These are phyloP conservation scores for Strix aluco DNA, from an alignment of 2,113 vertebrate species.

Conservation along the genomic window DNA sequence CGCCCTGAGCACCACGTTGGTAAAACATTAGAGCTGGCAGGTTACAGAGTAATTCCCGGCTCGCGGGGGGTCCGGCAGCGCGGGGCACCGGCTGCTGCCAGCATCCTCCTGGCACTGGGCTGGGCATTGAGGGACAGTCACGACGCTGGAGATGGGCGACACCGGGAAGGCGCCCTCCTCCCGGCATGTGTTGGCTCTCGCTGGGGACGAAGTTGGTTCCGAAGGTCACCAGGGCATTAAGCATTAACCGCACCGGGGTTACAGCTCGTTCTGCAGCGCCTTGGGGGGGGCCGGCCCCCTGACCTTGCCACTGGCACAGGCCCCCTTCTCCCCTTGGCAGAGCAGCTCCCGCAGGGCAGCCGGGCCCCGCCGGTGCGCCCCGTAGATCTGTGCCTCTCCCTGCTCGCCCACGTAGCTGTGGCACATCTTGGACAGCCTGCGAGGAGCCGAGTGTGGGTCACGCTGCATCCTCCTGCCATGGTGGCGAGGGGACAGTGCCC, in stretches of 20 bases:
- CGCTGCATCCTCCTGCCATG: fast-evolving
- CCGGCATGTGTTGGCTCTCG: background rate
- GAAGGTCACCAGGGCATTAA: conserved; percentile 50
- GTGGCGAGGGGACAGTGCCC: fast-evolving
- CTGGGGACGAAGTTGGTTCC: conserved; percentile 31
- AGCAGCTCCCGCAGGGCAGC: conserved; percentile 20
- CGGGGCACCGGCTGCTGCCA: fast-evolving
- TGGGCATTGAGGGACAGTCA: background rate
- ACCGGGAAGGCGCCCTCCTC: background rate
- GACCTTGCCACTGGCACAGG: background rate
- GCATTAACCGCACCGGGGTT: conserved; percentile 30
- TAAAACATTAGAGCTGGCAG: background rate
- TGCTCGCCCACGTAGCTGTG: conserved; percentile 25
- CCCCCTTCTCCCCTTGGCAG: conserved; percentile 24
- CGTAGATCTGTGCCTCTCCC: conserved; percentile 5
- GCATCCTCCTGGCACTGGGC: background rate
- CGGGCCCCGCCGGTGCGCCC: background rate
- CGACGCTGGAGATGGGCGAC: background rate
- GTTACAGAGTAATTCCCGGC: conserved; percentile 19
- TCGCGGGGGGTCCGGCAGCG: fast-evolving
- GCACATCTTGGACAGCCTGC: conserved; percentile 56
- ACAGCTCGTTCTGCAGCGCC: conserved; percentile 43
- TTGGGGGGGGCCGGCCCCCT: background rate
- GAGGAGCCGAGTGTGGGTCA: background rate
- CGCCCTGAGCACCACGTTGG: background rate